These are phyloP conservation scores for Xanthia togata DNA, from an alignment of 2,888 invertebrate species.

Conservation along the genomic window DNA sequence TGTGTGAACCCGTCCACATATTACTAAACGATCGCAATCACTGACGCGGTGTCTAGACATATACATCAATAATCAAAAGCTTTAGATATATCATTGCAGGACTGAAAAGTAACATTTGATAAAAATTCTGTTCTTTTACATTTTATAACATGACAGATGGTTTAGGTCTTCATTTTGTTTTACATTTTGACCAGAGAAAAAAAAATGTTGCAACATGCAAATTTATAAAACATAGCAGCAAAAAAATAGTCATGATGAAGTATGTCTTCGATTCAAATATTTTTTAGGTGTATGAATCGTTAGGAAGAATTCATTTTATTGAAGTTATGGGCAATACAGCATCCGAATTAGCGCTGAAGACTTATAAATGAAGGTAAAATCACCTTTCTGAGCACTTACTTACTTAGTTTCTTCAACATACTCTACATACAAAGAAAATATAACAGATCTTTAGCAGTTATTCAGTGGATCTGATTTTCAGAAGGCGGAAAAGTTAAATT, in stretches of 20 bases:
- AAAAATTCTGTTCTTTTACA: slow-evolving; percentile 12
- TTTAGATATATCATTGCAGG: slow-evolving; percentile 29
- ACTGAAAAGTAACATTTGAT: slow-evolving; percentile 30
- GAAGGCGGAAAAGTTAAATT: background rate
- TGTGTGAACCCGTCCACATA: slow-evolving; percentile 3
- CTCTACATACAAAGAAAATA: background rate
- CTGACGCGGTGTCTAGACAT: slow-evolving; percentile 10
- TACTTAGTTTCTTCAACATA: background rate
- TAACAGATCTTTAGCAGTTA: background rate
- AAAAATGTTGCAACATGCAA: slow-evolving; percentile 26
- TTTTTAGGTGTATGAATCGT: slow-evolving; percentile 37
- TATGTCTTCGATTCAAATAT: slow-evolving; percentile 48
- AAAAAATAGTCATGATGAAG: slow-evolving; percentile 5
- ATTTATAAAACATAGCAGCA: slow-evolving; percentile 11
- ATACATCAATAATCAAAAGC: slow-evolving; percentile 4
- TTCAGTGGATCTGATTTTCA: slow-evolving; percentile 13
- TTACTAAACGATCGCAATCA: background rate
- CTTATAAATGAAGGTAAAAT: background rate
- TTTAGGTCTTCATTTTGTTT: slow-evolving; percentile 18
- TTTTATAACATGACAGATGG: slow-evolving; percentile 2
- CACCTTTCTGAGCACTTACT: background rate
- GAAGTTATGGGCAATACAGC: slow-evolving; percentile 39
- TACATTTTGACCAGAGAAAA: slow-evolving; percentile 18
- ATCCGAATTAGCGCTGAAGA: slow-evolving; percentile 40
- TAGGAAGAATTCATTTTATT: slow-evolving; percentile 32